Conservation (phyloP, 2,888 invertebrate genomes). For the Brachypterus glaber region DNA sequence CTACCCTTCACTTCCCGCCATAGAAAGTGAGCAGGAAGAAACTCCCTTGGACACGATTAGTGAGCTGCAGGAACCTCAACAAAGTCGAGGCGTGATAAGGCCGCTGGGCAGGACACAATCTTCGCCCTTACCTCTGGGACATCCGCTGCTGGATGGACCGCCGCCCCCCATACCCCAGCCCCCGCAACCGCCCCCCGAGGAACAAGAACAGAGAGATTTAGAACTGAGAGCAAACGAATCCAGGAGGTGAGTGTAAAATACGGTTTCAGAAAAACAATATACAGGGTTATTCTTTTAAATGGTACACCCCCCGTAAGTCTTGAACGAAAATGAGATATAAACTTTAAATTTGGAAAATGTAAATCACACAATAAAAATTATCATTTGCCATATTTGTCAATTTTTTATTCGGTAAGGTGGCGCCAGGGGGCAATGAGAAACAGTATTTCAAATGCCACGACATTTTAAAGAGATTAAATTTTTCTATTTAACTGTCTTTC, state of each 20-base stretch:
- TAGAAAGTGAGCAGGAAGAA: constrained; percentile 48
- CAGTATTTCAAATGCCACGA: no score
- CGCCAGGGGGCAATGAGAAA: no score
- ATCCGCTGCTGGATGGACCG: constrained; percentile 60
- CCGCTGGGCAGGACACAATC: constrained; percentile 91
- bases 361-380: no score
- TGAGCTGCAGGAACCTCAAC: constrained; percentile 37
- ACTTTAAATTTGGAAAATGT: no score
- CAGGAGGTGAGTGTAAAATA: constrained; percentile 34
- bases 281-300: no score
- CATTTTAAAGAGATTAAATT: no score
- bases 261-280: no score
- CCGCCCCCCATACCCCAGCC: constrained; percentile 26
- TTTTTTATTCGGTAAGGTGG: no score
- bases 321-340: no score
- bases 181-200: constrained; percentile 46
- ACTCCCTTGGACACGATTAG: constrained; percentile 41
- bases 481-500: no score
- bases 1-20: constrained; percentile 57
- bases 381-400: no score
- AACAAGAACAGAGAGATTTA: constrained; percentile 39
- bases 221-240: constrained; percentile 42
- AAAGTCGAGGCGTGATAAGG: constrained; percentile 42
- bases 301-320: no score
- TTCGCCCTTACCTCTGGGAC: constrained; percentile 81